Conservation (phyloP, 2,797 vertebrate genomes). For the Ceyx erithaca region DNA sequence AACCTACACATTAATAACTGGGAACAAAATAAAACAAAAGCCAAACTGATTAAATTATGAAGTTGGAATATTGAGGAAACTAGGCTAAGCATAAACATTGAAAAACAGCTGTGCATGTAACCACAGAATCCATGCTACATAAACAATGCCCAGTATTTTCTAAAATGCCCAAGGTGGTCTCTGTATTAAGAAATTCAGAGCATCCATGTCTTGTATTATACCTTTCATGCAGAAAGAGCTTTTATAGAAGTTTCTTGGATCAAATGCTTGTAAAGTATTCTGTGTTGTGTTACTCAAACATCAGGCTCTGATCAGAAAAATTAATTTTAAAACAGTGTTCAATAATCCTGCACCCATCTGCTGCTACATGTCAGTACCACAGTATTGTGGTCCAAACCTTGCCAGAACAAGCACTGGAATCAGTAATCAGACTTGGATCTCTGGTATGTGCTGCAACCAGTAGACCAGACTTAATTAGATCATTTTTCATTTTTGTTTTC, state of each 20-base stretch:
- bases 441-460: background rate
- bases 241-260: background rate
- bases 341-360: background rate
- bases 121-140: background rate
- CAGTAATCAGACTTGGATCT: constrained; percentile 21
- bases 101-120: background rate
- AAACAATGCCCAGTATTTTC: background rate
- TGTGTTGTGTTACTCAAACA: background rate
- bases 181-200: background rate
- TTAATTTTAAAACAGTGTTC: background rate
- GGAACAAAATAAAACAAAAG: background rate
- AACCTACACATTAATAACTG: background rate
- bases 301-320: background rate
- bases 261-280: background rate
- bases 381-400: background rate
- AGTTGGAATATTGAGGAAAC: background rate
- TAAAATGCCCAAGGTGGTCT: background rate
- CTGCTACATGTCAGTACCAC: background rate
- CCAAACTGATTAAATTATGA: background rate
- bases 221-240: background rate
- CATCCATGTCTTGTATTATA: background rate
- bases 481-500: constrained; percentile 71
- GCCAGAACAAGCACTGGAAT: background rate
- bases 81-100: accelerated
- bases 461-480: constrained; percentile 40